phyloP scores from a whole-genome alignment of 2,797 vertebrate species.

The Parauchenoglanis ngamensis region DNA sequence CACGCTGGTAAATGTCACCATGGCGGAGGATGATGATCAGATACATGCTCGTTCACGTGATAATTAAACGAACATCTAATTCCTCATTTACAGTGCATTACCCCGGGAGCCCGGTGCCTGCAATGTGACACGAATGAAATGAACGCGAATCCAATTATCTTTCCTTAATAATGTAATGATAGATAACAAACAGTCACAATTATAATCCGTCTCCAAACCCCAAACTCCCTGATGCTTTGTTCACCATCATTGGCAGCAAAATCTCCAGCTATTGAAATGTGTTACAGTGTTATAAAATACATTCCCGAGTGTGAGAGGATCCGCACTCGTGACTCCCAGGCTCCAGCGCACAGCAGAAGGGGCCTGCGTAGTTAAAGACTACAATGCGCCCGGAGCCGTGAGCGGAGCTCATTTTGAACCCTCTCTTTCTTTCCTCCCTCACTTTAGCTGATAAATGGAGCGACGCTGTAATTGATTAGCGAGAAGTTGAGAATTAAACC shows the following conservation, averaged over 20 bases:
- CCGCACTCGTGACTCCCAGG: constrained; percentile 31
- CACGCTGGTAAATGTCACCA: background rate
- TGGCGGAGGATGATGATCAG: constrained; percentile 34
- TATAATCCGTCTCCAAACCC: constrained; percentile 2
- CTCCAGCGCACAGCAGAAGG: constrained; percentile 2
- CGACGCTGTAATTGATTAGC: constrained; percentile 97
- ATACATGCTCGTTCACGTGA: constrained; percentile 31
- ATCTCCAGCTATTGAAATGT: background rate
- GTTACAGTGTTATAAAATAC: background rate
- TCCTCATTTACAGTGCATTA: constrained; percentile 44
- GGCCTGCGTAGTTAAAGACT: constrained; percentile 41
- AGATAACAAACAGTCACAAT: constrained; percentile 32
- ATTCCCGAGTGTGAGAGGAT: constrained; percentile 9
- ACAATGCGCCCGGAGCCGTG: constrained; percentile 31
- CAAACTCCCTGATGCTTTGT: constrained; percentile 10
- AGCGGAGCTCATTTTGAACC: constrained; percentile 78
- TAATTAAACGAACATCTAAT: constrained; percentile 46
- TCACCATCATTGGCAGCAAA: background rate
- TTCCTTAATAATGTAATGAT: constrained; percentile 37
- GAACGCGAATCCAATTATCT: constrained; percentile 46
- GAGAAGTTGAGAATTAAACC: constrained; percentile 91
- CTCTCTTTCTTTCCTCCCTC: constrained; percentile 89
- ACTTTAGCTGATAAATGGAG: constrained; percentile 95
- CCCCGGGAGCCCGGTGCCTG: constrained; percentile 29
- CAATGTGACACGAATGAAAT: constrained; percentile 35